Evolutionary conservation across 2,888 invertebrate genomes (phyloP).

Genomic region (Microctonus brassicae): DNA sequence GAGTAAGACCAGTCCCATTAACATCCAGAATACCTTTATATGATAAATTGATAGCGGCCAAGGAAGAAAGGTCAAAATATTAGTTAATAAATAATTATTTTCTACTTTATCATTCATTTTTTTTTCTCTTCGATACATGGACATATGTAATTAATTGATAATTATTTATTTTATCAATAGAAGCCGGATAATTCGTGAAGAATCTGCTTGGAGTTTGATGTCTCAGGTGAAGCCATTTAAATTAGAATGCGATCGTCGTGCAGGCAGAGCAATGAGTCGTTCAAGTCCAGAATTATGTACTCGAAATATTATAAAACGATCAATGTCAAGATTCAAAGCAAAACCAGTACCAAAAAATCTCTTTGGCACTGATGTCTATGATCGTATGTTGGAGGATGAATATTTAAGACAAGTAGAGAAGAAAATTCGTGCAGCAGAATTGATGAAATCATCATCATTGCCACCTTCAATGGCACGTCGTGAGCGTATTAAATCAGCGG

Average conservation of each 20-base stretch:
- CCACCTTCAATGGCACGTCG: conserved; percentile 80
- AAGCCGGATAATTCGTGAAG: conserved; percentile 65
- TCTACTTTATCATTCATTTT: neutral
- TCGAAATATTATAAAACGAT: conserved; percentile 37
- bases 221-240: conserved; percentile 66
- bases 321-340: conserved; percentile 72
- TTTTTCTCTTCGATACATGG: too few relatives aligned
- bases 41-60: conserved; percentile 80
- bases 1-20: conserved; percentile 78
- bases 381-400: conserved; percentile 80
- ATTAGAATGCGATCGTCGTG: conserved; percentile 65
- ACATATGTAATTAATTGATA: too few relatives aligned
- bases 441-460: conserved; percentile 76
- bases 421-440: conserved; percentile 79
- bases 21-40: conserved; percentile 80
- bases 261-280: conserved; percentile 59
- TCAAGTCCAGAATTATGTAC: conserved; percentile 66
- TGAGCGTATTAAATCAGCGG: conserved; percentile 67
- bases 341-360: conserved; percentile 80
- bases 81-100: neutral
- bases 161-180: conserved; percentile 45
- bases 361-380: conserved; percentile 79
- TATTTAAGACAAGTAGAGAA: conserved; percentile 74
- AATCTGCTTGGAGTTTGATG: conserved; percentile 63
- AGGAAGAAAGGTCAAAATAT: conserved; percentile 76